Evolutionary conservation across 2,113 vertebrate genomes (phyloP), one percentile per base, ranked within the genome.

Genomic region (Periophthalmodon schlosseri): DNA sequence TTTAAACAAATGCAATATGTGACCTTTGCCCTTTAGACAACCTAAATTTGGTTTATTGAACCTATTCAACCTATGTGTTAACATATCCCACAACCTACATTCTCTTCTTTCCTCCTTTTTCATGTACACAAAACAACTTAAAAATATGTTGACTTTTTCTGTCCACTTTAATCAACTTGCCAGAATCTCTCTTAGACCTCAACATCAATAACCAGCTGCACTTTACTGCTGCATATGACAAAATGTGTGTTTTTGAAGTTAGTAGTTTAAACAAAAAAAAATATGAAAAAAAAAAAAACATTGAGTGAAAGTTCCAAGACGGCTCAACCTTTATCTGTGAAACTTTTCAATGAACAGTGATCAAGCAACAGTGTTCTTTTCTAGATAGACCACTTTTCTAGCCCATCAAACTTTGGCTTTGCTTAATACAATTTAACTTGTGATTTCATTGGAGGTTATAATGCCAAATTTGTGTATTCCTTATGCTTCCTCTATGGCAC

Each of bases 401-500:
- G 1, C 21, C 12, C 21, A 28, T 14, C 12, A 11, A 23, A 23
- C 21, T 57, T 11, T n/a, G 9, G 10, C 57, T 2, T 14, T 34
- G 60, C 28, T 34, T 58, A n/a, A 7, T 18, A 21, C 52, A 56
- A 11, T n/a, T 56, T 56, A 56, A 21, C 20, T 21, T 56, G 52
- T 21, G 15, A 16, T 56, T 56, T 56, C 20, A 56, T 21, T 9
- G 52, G 2, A 16, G 49, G 49, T 54, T 56, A 7, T 21, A 56
- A 60, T 60, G 57, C 23, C 57, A 24, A 4, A 24, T 58, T 4
- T 23, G 21, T 21, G 56, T 24, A 24, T 28, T 60, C 24, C 77
- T 52, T 91, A 89, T 0, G 75, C 82, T 0, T 91, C 77, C 56
- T 88, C 56, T 69, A 92, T 84, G 18, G 81, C 73, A 69, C 76